Percentiles rank a stretch among this genome's conserved stretches.
phyloP scores from a whole-genome alignment of 2,797 vertebrate species.

The Heterohyrax brucei region DNA sequence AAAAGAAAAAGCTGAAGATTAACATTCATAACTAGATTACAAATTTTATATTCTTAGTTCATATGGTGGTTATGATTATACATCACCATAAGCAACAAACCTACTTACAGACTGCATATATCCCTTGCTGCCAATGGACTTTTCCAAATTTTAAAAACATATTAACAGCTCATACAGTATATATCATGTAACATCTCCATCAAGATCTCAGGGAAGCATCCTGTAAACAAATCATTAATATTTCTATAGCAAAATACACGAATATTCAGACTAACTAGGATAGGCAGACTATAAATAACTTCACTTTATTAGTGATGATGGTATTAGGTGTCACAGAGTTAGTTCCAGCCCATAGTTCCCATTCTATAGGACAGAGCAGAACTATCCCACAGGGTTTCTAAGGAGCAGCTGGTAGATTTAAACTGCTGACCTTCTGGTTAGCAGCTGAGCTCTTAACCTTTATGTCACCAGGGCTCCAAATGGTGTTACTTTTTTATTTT shows the following conservation, averaged over 20 bases:
- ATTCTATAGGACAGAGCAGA: no score
- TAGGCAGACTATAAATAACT: neutral
- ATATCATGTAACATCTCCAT: neutral
- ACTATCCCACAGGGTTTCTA: no score
- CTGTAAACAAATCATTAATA: conserved; percentile 2
- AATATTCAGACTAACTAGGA: conserved; percentile 51
- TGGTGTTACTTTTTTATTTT: neutral
- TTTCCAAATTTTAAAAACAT: conserved; percentile 58
- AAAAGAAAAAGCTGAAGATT: conserved; percentile 68
- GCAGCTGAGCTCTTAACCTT: no score
- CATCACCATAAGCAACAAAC: conserved; percentile 25
- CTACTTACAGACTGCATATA: conserved; percentile 18
- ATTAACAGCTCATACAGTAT: neutral
- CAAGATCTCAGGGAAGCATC: neutral
- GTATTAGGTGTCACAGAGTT: no score
- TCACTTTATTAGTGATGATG: neutral
- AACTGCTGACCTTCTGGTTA: no score
- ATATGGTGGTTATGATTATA: neutral
- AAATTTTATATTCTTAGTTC: conserved; percentile 53
- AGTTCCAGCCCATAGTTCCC: no score
- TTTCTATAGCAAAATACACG: neutral
- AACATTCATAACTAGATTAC: conserved; percentile 47
- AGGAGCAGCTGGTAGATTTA: no score
- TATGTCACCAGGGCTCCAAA: neutral
- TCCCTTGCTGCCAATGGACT: neutral